A percentile compares a stretch with the other conserved stretches of the same genome.
Evolutionary conservation across 2,113 vertebrate species (phyloP).

Genomic region (Hippopotamus amphibius): DNA sequence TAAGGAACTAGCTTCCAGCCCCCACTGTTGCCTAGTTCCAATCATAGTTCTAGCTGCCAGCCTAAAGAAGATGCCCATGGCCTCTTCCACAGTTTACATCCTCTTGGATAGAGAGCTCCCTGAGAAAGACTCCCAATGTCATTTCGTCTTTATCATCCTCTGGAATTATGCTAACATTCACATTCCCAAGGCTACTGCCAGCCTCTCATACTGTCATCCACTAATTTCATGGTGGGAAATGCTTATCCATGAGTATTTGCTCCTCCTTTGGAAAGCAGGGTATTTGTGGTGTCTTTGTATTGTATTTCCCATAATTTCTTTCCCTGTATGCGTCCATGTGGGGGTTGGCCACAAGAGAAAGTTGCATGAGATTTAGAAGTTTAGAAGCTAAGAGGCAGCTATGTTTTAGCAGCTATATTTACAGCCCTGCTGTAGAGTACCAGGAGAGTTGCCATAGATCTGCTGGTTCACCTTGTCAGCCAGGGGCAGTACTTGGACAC

Average conservation of each 20-base stretch:
- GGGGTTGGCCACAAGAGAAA: background rate
- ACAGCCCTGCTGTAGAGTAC: background rate
- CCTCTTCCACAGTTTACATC: background rate
- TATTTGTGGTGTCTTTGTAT: background rate
- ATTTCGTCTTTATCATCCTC: background rate
- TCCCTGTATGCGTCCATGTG: background rate
- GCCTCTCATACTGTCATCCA: background rate
- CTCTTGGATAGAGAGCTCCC: background rate
- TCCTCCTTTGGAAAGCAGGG: slow-evolving; percentile 17
- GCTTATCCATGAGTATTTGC: background rate
- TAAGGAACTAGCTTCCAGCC: background rate
- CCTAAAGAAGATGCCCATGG: background rate
- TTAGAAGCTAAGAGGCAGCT: background rate
- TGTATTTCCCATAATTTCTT: background rate
- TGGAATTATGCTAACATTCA: background rate
- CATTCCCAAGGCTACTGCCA: background rate
- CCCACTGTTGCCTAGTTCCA: background rate
- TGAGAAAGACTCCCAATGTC: background rate
- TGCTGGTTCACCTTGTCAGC: background rate
- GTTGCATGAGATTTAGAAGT: background rate
- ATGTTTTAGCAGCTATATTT: background rate
- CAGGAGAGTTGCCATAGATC: background rate
- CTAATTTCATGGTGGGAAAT: background rate
- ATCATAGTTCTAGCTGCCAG: background rate
- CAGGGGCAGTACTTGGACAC: background rate